Evolutionary conservation across 2,113 vertebrate genomes (phyloP), one percentile per base, ranked within the genome.

Genomic region (Alexandromys fortis): DNA sequence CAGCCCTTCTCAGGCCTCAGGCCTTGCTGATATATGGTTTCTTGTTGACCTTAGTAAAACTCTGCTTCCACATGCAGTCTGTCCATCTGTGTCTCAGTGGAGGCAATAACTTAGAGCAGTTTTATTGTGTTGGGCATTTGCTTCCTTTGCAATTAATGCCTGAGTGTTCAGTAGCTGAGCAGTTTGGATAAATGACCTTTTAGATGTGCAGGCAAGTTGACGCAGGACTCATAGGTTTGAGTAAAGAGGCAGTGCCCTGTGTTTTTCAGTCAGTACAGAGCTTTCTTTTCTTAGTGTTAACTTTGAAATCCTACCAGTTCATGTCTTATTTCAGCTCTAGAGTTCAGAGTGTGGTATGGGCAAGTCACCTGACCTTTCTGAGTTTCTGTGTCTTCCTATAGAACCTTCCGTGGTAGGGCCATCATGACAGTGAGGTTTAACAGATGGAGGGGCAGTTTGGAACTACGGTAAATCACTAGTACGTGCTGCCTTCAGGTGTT

Each of bases 61-160:
- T 86, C 86, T 63, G 85, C 90, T 4, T n/a, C n/a, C 26, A 45
- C 63, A 38, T 9, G 42, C 68, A 9, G 12, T 47, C 89, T 81
- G 33, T 76, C 70, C 90, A 30, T 89, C 78, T 68, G 89, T 70
- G 5, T 90, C 42, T 68, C 52, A 67, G 63, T 42, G 22, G 67
- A 70, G 10, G 61, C 73, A 24, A 35, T 8, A 55, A 61, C 33
- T 81, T 79, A 52, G 14, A 87, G 49, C 42, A 92, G 72, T 70
- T 93, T 94, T 90, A 77, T 26, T 77, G 70, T 70, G n/a, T 42
- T 47, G 58, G 70, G 52, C 72, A 86, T 61, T 93, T 93, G 49
- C 86, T 88, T 79, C 22, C 81, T 93, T 63, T 22, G 35, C 88
- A 92, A 92, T 94, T 95, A 95, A 88, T 90, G 65, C 33, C 30